Evolutionary conservation across 1,140 invertebrate species (phyloP), one percentile per base, ranked within the genome.

Genomic region (Drosophila novamexicana): DNA sequence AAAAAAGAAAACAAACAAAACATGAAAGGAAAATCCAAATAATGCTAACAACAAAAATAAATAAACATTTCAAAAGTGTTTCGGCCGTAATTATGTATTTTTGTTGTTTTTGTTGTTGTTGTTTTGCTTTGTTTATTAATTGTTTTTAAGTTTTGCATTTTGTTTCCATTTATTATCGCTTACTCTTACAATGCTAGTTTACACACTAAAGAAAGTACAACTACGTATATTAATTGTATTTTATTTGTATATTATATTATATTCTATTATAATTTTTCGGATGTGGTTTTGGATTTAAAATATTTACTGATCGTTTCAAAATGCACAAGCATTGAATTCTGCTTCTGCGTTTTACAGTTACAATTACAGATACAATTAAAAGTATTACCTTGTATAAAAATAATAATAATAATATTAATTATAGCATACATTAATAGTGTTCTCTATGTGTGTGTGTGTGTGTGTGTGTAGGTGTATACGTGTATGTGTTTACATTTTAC

Each of bases 371-470:
- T 84, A 84, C 54, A 86, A 83, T 86, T 88, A 86, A 88, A 86
- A 86, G 75, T 86, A 86, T 86, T 86, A 88, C 79, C 83, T 86
- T 86, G 83, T 86, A 88, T 77, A 86, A 86, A 86, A 82, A 84
- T 84, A 84, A 86, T 85, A 85, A 84, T 84, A 77, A 58, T 79
- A 81, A 83, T 85, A 77, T 75, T 84, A 77, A 85, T 77, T 81
- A 84, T 77, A 85, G 78, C 81, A 84, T 85, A 86, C 76, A 86
- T 70, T 86, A 86, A 79, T 86, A 86, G 82, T 86, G 72, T 70
- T 40, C 2, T 63, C 10, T 63, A 16, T 64, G 82, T 88, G 68
- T 70, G 32, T 49, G 12, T 16, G 18, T 44, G 63, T 52, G 69
- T 52, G 7, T 57, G 42, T 56, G 42, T 70, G 18, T 39, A 14